Conservation (phyloP, 2,797 vertebrate genomes). For the Potorous gilbertii region DNA sequence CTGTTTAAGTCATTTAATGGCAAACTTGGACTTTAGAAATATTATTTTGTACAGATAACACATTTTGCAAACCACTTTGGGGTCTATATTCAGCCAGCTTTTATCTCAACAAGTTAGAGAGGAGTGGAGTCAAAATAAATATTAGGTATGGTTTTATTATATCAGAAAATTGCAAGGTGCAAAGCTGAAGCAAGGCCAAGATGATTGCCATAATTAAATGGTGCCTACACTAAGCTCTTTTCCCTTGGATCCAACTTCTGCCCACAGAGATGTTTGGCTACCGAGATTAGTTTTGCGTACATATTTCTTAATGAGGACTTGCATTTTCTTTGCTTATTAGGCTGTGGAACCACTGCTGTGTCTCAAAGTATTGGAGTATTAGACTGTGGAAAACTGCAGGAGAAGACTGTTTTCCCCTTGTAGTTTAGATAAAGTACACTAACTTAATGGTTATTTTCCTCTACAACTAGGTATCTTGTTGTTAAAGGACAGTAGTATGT, state of each 20-base stretch:
- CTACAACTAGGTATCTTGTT: constrained; percentile 19
- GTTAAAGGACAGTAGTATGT: constrained; percentile 35
- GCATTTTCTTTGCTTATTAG: background rate
- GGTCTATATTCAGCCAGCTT: constrained; percentile 42
- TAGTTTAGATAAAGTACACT: constrained; percentile 35
- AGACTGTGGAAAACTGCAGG: background rate
- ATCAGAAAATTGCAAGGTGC: constrained; percentile 1
- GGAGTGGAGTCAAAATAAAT: constrained; percentile 31
- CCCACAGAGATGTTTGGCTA: constrained; percentile 14
- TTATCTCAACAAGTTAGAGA: constrained; percentile 49
- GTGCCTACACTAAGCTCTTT: constrained; percentile 39
- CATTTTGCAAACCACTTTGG: constrained; percentile 46
- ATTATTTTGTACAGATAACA: constrained; percentile 17
- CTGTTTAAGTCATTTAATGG: background rate
- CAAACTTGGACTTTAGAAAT: background rate
- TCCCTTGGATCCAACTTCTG: constrained; percentile 53
- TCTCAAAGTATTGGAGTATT: constrained; percentile 9
- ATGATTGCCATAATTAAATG: constrained; percentile 41
- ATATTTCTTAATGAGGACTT: background rate
- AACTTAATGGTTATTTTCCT: constrained; percentile 52
- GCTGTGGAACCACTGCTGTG: background rate
- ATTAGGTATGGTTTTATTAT: constrained; percentile 35
- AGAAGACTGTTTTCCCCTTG: constrained; percentile 6
- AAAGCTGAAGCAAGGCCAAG: constrained; percentile 30
- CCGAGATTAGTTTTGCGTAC: constrained; percentile 3